Percentiles rank a stretch among this genome's conserved stretches.
phyloP scores from a whole-genome alignment of 35 echinoderm and acorn worm genomes.

The Patiria miniata region DNA sequence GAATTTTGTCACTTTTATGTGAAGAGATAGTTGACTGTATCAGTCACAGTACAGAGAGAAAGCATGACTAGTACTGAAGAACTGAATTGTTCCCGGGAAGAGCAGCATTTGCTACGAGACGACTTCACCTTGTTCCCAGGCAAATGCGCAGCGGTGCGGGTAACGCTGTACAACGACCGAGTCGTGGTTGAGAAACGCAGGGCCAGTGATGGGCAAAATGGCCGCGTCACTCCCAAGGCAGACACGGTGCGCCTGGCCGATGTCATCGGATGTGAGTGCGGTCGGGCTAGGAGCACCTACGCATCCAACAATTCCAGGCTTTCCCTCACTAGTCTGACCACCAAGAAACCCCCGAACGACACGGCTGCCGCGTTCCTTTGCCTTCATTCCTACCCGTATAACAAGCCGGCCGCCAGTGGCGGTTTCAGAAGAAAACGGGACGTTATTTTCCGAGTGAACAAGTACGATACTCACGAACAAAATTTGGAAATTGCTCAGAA shows the following conservation, averaged over 20 bases:
- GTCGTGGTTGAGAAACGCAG: not conserved
- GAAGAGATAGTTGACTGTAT: not conserved
- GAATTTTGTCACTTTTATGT: no score
- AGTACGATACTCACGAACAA: conserved; percentile 17
- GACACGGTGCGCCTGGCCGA: not conserved
- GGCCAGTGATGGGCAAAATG: not conserved
- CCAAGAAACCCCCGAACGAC: not conserved
- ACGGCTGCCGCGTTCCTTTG: conserved; percentile 3
- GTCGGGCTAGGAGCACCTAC: not conserved
- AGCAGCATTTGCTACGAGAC: not conserved
- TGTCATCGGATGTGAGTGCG: not conserved
- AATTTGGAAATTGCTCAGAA: conserved; percentile 38
- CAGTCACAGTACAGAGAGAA: not conserved
- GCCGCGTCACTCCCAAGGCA: not conserved
- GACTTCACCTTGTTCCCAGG: not conserved
- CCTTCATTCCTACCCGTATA: conserved; percentile 1
- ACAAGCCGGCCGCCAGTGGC: not conserved
- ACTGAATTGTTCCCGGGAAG: not conserved
- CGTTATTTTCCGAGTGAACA: conserved; percentile 29
- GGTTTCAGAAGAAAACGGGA: conserved; percentile 21
- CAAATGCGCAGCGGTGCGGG: not conserved
- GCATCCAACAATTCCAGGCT: not conserved
- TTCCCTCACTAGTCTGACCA: not conserved
- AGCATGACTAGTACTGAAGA: not conserved
- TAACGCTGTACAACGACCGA: not conserved